Conservation (phyloP, 2,113 vertebrate species). For the Typhlomys cinereus region DNA sequence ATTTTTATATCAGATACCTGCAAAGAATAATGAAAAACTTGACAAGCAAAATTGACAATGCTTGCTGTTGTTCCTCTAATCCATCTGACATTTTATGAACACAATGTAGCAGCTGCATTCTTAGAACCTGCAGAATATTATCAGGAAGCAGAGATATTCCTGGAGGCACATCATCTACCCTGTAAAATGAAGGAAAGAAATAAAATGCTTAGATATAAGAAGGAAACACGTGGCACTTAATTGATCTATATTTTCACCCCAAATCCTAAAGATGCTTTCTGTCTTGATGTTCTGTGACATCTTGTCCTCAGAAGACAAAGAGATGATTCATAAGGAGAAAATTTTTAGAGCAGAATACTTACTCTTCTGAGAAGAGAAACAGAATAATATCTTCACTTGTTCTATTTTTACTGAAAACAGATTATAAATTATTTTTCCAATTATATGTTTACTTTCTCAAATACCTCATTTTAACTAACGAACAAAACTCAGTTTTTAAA, state of each 20-base stretch:
- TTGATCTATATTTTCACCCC: constrained; percentile 35
- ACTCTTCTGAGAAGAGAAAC: constrained; percentile 20
- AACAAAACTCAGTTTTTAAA: constrained; percentile 31
- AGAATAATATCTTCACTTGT: background rate
- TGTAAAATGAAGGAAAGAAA: constrained; percentile 74
- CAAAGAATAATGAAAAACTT: constrained; percentile 98
- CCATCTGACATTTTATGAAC: constrained; percentile 97
- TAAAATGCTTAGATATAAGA: constrained; percentile 22
- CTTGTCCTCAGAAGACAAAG: background rate
- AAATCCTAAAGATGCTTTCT: constrained; percentile 37
- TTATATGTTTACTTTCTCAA: background rate
- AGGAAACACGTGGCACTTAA: constrained; percentile 8
- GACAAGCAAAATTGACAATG: constrained; percentile 93
- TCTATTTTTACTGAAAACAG: constrained; percentile 37
- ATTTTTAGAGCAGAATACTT: background rate
- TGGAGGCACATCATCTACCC: constrained; percentile 94
- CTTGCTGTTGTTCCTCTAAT: constrained; percentile 95
- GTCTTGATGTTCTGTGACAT: constrained; percentile 1
- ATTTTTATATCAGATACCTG: constrained; percentile 87
- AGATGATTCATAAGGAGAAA: background rate
- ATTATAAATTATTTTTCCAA: constrained; percentile 15
- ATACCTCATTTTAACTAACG: background rate
- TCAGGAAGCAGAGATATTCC: constrained; percentile 96
- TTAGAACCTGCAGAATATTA: constrained; percentile 97
- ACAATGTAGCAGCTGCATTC: constrained; percentile 95